phyloP scores from a whole-genome alignment of 2,797 vertebrate species.

The Pangasius sanitwongsei region DNA sequence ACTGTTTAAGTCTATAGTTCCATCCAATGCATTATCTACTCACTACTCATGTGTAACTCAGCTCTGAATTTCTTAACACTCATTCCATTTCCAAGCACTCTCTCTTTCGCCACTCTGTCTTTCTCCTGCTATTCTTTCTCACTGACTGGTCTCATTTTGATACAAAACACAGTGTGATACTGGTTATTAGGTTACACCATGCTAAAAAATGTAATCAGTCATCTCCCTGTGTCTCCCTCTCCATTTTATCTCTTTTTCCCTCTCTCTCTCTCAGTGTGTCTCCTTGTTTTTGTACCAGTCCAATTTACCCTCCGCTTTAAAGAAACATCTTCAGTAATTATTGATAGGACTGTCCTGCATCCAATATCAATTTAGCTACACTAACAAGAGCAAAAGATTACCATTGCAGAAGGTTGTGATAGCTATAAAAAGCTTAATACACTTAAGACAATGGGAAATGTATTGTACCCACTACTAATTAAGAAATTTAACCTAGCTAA shows the following conservation, averaged over 20 bases:
- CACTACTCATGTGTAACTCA: too few species aligned
- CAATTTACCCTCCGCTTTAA: neutral
- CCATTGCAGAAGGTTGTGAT: neutral
- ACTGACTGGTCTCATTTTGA: constrained; percentile 28
- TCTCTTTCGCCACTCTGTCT: constrained; percentile 11
- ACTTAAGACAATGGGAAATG: neutral
- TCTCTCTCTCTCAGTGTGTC: neutral
- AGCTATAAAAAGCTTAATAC: neutral
- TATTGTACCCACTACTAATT: neutral
- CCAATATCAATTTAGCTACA: neutral
- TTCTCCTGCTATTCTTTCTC: constrained; percentile 19
- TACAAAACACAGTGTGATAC: constrained; percentile 39
- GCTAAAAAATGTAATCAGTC: constrained; percentile 48
- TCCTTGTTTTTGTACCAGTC: neutral
- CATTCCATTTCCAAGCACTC: neutral
- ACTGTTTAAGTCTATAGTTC: neutral
- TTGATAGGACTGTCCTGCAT: constrained; percentile 2
- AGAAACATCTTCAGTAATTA: constrained; percentile 15
- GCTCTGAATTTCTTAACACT: constrained; percentile 2
- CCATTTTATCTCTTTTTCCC: neutral
- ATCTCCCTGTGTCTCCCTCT: neutral
- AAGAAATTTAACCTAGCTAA: neutral
- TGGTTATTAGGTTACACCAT: constrained; percentile 44
- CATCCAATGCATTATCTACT: neutral
- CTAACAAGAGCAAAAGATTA: constrained; percentile 29